Conservation (phyloP, 2,888 invertebrate species). For the Tenthredo notha region DNA sequence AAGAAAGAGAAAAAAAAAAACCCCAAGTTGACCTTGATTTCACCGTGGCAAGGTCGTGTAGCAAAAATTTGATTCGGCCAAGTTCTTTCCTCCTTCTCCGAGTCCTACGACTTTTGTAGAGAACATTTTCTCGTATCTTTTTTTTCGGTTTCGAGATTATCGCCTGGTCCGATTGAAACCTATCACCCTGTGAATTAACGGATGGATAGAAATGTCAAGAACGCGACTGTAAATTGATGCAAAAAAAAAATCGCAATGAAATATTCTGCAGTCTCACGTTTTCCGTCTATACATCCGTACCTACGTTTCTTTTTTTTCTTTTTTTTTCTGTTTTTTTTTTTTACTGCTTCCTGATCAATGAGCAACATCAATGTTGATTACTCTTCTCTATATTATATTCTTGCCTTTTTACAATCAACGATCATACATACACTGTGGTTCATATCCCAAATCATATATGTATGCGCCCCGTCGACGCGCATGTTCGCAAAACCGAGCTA, state of each 20-base stretch:
- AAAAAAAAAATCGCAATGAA: neutral
- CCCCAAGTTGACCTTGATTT: neutral
- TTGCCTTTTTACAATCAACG: neutral
- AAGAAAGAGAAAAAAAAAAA: no score
- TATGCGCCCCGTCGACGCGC: neutral
- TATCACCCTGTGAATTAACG: neutral
- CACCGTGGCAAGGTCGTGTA: neutral
- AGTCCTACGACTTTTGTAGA: neutral
- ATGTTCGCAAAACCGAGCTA: conserved; percentile 1
- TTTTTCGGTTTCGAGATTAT: no score
- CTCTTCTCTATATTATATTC: neutral
- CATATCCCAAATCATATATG: neutral
- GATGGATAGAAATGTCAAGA: neutral
- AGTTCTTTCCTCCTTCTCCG: neutral
- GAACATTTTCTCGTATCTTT: neutral
- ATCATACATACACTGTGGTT: neutral
- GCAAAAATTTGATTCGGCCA: neutral
- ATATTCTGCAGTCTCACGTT: neutral
- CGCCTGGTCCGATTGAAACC: neutral
- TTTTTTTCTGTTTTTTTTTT: no score
- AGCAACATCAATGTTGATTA: neutral
- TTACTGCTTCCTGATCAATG: neutral
- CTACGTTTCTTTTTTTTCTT: neutral
- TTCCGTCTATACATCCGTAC: neutral
- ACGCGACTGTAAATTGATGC: neutral